Base-by-base conservation (phyloP, 1,140 invertebrate genomes). In the Schlechtendalia chinensis region DNA sequence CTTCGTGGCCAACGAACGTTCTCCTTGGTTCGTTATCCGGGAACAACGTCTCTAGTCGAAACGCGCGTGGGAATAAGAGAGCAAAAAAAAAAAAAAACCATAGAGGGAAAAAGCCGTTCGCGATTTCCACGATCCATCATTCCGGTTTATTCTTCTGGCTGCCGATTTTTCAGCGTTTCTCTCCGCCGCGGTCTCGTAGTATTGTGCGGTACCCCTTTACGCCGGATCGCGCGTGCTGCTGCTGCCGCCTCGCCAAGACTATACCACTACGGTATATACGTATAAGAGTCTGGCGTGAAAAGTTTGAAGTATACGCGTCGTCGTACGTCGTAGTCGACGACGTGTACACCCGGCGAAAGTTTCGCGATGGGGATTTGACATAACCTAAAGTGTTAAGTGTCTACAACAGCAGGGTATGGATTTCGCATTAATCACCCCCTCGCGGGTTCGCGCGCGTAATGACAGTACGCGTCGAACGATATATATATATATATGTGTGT, bases 351-450 rank as follows among this genome's bases (percentile, higher is more conserved):
- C 17, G 50, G 17, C 5, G 45, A 79, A 79, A 79, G 75, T 79
- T 79, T 77, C 56, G 39, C 58, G 74, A 61, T 6, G 39, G 69
- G 69, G 69, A 72, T 79, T 79, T 61, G 75, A 79, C 75, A 29
- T 77, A 77, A 59, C 72, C 72, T 39, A 39, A 39, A 27, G 22
- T 58, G 75, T 61, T 79, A 79, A 79, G 75, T 79, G 75, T 79
- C 58, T 58, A 39, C 32, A 39, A 39, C 32, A 39, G 75, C 47
- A 11, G 47, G 75, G 75, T 79, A 79, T 79, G 75, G 75, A 79
- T 79, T 79, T 79, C 75, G n/a, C 75, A 79, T 79, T 79, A 79
- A 79, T 79, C 75, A 79, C 75, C 54, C 54, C 72, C 72, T 32
- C 56, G n/a, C 14, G 14, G 69, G 45, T 3, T 16, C 47, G 47